A percentile compares a stretch with the other conserved stretches of the same genome.
phyloP scores from a whole-genome alignment of 2,888 invertebrate genomes.

The Papilio elwesi region DNA sequence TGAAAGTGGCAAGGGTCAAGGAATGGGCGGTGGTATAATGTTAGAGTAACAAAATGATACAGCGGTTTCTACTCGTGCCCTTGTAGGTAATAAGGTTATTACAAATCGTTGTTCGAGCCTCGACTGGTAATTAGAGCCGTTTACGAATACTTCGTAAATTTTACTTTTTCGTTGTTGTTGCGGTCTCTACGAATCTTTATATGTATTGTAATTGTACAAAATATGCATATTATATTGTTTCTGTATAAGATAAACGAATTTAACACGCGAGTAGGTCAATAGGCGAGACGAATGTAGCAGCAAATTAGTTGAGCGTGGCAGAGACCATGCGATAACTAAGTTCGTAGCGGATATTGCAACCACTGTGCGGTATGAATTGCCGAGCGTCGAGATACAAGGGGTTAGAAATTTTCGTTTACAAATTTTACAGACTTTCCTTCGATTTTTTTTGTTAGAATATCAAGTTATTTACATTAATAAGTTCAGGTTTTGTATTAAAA shows the following conservation, averaged over 20 bases:
- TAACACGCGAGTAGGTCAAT: slow-evolving; percentile 7
- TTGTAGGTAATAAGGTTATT: slow-evolving; percentile 11
- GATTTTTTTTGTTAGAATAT: neutral
- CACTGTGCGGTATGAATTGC: slow-evolving; percentile 43
- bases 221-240: too few relatives aligned
- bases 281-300: slow-evolving; percentile 22
- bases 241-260: neutral
- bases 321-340: slow-evolving; percentile 58
- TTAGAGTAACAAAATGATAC: slow-evolving; percentile 3
- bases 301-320: slow-evolving; percentile 35
- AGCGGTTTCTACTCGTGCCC: neutral
- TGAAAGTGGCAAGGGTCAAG: slow-evolving; percentile 4
- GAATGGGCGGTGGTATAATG: slow-evolving; percentile 3
- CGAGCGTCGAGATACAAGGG: slow-evolving; percentile 42
- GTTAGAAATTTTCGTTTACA: neutral
- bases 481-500: too few relatives aligned
- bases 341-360: slow-evolving; percentile 63
- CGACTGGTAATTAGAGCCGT: neutral
- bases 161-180: neutral
- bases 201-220: neutral
- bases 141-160: neutral
- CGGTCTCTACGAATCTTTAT: too few relatives aligned
- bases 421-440: neutral
- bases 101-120: neutral
- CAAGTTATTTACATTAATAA: neutral